Conservation (phyloP, 2,113 vertebrate species). For the Patagioenas fasciata region DNA sequence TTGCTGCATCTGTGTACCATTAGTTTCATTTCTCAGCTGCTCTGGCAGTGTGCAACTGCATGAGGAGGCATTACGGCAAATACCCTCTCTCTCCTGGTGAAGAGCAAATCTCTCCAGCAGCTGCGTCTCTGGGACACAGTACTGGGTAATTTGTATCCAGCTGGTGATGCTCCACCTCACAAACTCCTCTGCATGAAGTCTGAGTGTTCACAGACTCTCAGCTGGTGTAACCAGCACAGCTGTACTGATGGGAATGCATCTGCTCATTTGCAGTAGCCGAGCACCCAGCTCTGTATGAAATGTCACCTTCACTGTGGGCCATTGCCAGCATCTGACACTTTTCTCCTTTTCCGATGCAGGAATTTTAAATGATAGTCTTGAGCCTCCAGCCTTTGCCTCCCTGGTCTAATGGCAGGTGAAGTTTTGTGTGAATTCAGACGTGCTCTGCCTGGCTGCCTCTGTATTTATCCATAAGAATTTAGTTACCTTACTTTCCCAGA, state of each 20-base stretch:
- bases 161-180: neutral
- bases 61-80: neutral
- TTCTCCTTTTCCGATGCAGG: neutral
- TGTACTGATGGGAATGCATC: neutral
- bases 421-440: neutral
- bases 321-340: neutral
- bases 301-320: neutral
- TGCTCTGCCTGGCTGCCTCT: neutral
- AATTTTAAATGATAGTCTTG: neutral
- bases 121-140: neutral
- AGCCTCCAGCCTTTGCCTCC: neutral
- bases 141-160: neutral
- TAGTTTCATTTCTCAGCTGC: neutral
- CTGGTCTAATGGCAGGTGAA: neutral
- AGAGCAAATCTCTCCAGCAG: neutral
- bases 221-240: neutral
- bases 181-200: neutral
- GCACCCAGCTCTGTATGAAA: too few relatives aligned
- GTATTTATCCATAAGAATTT: neutral
- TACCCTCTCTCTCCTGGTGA: neutral
- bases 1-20: neutral
- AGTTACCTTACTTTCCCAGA: neutral
- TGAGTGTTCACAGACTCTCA: neutral
- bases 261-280: neutral
- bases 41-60: rapidly evolving